phyloP scores from a whole-genome alignment of 2,797 vertebrate species.

The Anguilla marmorata region DNA sequence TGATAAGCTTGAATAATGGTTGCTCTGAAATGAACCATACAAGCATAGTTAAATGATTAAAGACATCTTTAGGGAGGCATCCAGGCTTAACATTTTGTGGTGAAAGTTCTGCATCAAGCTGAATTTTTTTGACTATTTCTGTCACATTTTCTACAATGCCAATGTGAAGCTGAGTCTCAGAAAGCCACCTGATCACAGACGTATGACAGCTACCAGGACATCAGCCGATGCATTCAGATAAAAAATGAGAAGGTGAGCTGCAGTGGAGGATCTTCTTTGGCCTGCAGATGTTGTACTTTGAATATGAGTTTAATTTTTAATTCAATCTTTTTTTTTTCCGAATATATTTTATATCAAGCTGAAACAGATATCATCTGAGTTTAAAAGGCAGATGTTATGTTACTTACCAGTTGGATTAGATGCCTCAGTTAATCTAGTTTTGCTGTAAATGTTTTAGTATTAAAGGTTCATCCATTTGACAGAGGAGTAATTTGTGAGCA shows the following conservation, averaged over 20 bases:
- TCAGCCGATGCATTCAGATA: background rate
- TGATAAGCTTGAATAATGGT: background rate
- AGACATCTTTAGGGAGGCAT: background rate
- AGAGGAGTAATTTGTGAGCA: background rate
- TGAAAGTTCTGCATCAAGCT: background rate
- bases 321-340: background rate
- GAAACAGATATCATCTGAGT: background rate
- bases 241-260: background rate
- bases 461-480: background rate
- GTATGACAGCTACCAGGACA: background rate
- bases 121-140: background rate
- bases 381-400: background rate
- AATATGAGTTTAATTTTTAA: slow-evolving; percentile 4
- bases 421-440: background rate
- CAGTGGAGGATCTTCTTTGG: background rate
- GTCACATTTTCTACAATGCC: background rate
- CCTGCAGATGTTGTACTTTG: slow-evolving; percentile 13
- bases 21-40: background rate
- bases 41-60: background rate
- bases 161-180: background rate
- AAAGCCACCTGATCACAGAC: background rate
- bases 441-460: background rate
- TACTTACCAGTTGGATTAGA: background rate
- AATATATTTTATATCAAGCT: background rate
- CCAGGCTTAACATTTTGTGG: background rate